phyloP scores from a whole-genome alignment of 2,888 invertebrate genomes.

The Rosalia funebris region DNA sequence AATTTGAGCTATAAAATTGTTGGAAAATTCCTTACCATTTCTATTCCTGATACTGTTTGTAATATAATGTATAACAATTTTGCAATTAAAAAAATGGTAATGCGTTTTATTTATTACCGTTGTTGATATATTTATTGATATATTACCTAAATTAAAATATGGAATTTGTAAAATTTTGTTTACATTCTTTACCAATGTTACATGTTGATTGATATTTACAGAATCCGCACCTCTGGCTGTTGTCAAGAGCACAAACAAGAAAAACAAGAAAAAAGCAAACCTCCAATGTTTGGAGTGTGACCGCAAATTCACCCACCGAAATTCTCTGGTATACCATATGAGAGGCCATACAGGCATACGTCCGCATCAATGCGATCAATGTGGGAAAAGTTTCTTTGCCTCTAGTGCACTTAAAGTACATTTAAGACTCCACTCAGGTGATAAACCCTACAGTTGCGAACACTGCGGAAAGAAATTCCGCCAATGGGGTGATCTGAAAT shows the following conservation, averaged over 20 bases:
- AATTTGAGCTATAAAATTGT: no score
- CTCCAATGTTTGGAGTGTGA: conserved; percentile 73
- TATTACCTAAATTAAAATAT: no score
- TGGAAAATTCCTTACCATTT: no score
- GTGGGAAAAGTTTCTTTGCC: conserved; percentile 86
- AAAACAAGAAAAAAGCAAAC: conserved; percentile 55
- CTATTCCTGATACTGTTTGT: no score
- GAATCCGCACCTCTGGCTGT: conserved; percentile 48
- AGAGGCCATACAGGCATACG: conserved; percentile 79
- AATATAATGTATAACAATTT: no score
- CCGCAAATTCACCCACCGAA: conserved; percentile 81
- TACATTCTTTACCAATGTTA: no score
- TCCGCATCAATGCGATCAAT: conserved; percentile 80
- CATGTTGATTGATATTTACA: conserved; percentile 16
- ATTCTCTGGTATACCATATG: conserved; percentile 86
- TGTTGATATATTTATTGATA: no score
- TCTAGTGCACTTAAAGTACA: conserved; percentile 85
- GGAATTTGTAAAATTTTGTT: no score
- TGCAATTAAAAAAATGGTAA: no score
- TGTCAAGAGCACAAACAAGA: conserved; percentile 59
- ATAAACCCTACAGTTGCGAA: conserved; percentile 85
- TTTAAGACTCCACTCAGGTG: conserved; percentile 82
- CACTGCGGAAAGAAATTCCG: conserved; percentile 82
- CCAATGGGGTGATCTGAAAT: conserved; percentile 90
- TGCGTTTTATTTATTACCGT: no score